Evolutionary conservation across 2,113 vertebrate species (phyloP).

Genomic region (Todiramphus chloris): DNA sequence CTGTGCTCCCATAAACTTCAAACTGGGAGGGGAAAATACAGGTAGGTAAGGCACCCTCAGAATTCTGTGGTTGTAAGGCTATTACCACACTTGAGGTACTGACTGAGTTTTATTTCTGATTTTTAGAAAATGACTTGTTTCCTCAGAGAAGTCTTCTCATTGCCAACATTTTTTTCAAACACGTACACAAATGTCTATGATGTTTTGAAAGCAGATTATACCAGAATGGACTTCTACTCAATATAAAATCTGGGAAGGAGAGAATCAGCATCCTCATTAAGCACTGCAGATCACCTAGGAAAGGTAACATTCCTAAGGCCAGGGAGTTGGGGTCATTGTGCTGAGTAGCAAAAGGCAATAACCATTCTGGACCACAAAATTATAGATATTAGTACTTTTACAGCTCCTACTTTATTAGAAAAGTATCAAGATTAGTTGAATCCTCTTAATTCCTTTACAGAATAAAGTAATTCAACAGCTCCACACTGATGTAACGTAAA

Average conservation of each 20-base stretch:
- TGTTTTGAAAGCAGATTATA: not conserved
- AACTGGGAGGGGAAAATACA: not conserved
- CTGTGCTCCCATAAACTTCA: not conserved
- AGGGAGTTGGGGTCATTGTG: not conserved
- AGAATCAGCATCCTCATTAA: not conserved
- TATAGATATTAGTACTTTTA: not conserved
- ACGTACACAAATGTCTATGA: not conserved
- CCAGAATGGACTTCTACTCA: not conserved
- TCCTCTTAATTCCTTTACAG: not conserved
- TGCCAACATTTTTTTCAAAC: not conserved
- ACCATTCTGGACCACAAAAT: not conserved
- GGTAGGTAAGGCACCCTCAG: not conserved
- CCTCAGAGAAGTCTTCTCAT: not conserved
- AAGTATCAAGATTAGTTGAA: not conserved
- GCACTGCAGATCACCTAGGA: not conserved
- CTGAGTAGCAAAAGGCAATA: not conserved
- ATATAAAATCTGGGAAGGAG: not conserved
- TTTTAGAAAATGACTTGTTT: not conserved
- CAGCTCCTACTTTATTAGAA: not conserved
- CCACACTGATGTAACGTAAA: not conserved
- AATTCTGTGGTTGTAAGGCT: not conserved
- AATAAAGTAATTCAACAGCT: not conserved
- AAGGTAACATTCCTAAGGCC: not conserved
- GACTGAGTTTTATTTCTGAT: not conserved
- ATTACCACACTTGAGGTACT: not conserved